Percentiles rank a stretch among this genome's conserved stretches.
Evolutionary conservation across 2,797 vertebrate species (phyloP).

Genomic region (Crocidura indochinensis): DNA sequence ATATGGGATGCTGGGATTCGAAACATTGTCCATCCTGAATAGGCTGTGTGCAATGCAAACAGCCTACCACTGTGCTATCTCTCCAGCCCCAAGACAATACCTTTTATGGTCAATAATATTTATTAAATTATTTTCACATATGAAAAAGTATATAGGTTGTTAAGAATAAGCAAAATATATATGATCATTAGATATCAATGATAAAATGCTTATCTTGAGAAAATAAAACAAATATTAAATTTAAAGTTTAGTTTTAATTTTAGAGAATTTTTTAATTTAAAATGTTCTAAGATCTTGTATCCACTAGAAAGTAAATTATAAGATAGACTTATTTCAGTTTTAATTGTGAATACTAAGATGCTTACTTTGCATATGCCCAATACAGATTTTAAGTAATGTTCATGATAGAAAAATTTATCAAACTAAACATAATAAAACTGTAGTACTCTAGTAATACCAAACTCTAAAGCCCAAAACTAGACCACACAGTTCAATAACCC

Average conservation of each 20-base stretch:
- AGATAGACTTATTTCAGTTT: neutral
- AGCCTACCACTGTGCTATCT: too few species aligned
- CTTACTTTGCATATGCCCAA: neutral
- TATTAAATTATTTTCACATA: neutral
- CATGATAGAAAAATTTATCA: too few species aligned
- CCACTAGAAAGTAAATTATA: neutral
- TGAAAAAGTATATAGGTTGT: neutral
- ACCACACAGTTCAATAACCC: neutral
- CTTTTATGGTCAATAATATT: slow-evolving; percentile 22
- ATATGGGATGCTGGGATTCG: too few species aligned
- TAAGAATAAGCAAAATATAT: neutral
- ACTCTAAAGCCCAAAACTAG: neutral
- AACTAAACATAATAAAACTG: too few species aligned
- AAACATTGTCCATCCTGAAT: too few species aligned
- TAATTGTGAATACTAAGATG: too few species aligned
- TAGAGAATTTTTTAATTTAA: neutral
- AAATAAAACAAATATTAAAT: neutral
- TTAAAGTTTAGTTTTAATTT: neutral
- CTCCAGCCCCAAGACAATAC: too few species aligned
- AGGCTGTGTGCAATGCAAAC: too few species aligned
- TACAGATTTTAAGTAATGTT: neutral
- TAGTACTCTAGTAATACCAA: neutral
- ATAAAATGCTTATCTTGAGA: slow-evolving; percentile 13
- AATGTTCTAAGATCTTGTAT: neutral
- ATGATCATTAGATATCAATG: slow-evolving; percentile 28